Evolutionary conservation across 2,797 vertebrate species (phyloP), one percentile per base, ranked within the genome.

Genomic region (Cheirogaleus major): DNA sequence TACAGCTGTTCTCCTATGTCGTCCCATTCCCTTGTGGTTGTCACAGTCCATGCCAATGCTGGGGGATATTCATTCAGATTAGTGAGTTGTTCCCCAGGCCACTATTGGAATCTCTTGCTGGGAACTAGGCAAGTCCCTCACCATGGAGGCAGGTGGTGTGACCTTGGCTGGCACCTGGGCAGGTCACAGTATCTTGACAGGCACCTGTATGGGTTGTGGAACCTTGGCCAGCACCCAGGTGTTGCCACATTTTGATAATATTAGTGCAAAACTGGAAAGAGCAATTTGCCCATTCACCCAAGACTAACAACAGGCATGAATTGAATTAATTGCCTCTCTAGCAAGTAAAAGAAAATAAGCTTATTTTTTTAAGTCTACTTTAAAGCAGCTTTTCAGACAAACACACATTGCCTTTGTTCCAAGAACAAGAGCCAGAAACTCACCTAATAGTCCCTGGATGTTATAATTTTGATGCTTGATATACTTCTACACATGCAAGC

Each of bases 331-430:
- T 84, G 14, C 43, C 41, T 89, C 41, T 27, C 4, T 41, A 72
- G 22, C 83, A 20, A 67, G 89, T 73, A 92, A 92, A 89, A 84
- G 30, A 94, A 18, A 69, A 43, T 89, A 89, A 61, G 13, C 27
- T 67, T 22, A 52, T 75, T 75, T 50, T 75, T 7, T 30, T 48
- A 48, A 79, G 32, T 70, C 45, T 41, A 57, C 35, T 76, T 52
- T 87, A 91, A 76, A 50, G 27, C 27, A 72, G 25, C 35, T 94
- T 96, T 80, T 89, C 85, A 89, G 11, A 82, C 18, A 87, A 70
- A 30, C 3, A 67, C 30, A 32, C 23, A 30, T 4, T 83, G 25
- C 50, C 15, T 73, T 96, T 84, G 79, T 79, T 79, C 35, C 78
- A 92, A 93, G 57, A 23, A 81, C 17, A 61, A 79, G 45, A 83